Evolutionary conservation across 1,140 invertebrate genomes (phyloP).

Genomic region (Phthorimaea operculella): DNA sequence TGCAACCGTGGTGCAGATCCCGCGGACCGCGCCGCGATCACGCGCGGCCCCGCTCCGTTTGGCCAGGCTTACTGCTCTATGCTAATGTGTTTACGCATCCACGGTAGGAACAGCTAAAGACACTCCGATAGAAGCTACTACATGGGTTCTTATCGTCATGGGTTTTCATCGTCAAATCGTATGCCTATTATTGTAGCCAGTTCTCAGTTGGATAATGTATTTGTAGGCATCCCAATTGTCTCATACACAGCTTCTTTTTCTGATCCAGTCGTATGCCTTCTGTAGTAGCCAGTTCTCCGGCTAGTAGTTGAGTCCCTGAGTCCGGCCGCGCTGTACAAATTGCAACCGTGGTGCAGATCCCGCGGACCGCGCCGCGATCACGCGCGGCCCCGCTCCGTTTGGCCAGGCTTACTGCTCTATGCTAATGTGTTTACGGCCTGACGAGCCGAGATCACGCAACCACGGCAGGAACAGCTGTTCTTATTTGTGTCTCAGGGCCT

Average conservation of each 20-base stretch:
- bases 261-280: too few relatives aligned
- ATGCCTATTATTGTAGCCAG: too few relatives aligned
- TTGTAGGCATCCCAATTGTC: conserved; percentile 35
- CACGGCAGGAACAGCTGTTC: too few relatives aligned
- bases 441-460: too few relatives aligned
- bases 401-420: conserved; percentile 36
- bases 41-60: conserved; percentile 43
- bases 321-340: neutral
- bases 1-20: conserved; percentile 36
- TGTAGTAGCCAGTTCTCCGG: too few relatives aligned
- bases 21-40: conserved; percentile 35
- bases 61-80: conserved; percentile 36
- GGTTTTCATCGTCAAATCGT: too few relatives aligned
- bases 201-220: neutral
- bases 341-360: conserved; percentile 36
- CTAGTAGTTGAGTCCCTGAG: neutral
- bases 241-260: conserved; percentile 44
- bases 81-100: neutral
- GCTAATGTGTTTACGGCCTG: conserved; percentile 1
- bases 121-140: too few relatives aligned
- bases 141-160: too few relatives aligned
- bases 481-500: too few relatives aligned
- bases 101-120: too few relatives aligned
- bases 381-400: conserved; percentile 43
- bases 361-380: conserved; percentile 35